A percentile compares a stretch with the other conserved stretches of the same genome.
Conservation (phyloP, 1,140 invertebrate genomes). For the Nilaparvata lugens region DNA sequence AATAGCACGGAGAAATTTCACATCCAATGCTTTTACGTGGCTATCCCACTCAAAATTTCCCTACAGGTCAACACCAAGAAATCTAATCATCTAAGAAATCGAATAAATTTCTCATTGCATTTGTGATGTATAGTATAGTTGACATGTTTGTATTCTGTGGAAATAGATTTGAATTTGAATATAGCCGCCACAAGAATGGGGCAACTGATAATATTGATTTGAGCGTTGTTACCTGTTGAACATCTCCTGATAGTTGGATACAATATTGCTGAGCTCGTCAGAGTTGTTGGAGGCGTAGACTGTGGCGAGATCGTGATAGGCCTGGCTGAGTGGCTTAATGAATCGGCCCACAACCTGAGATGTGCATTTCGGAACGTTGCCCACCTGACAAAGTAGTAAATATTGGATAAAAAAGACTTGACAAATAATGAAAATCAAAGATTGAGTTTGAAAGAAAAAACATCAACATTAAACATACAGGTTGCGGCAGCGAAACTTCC, state of each 20-base stretch:
- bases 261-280: conserved; percentile 53
- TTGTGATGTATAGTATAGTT: neutral
- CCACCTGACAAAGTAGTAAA: conserved; percentile 41
- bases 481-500: too few relatives aligned
- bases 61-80: too few relatives aligned
- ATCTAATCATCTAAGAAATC: neutral
- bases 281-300: conserved; percentile 70
- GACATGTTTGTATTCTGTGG: too few relatives aligned
- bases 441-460: too few relatives aligned
- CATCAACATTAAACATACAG: too few relatives aligned
- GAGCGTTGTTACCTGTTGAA: conserved; percentile 44
- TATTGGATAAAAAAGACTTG: neutral
- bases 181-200: too few relatives aligned
- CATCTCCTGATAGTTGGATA: conserved; percentile 70
- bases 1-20: too few relatives aligned
- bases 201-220: too few relatives aligned
- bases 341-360: conserved; percentile 82
- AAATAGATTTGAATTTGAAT: too few relatives aligned
- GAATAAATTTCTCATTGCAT: neutral
- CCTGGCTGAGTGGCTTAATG: conserved; percentile 80
- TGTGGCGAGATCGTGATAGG: conserved; percentile 84
- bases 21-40: too few relatives aligned
- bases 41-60: too few relatives aligned
- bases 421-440: too few relatives aligned
- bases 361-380: conserved; percentile 79